A percentile compares a stretch with the other conserved stretches of the same genome.
Conservation (phyloP, 2,888 invertebrate genomes). For the Cremastobaeus sp. region DNA sequence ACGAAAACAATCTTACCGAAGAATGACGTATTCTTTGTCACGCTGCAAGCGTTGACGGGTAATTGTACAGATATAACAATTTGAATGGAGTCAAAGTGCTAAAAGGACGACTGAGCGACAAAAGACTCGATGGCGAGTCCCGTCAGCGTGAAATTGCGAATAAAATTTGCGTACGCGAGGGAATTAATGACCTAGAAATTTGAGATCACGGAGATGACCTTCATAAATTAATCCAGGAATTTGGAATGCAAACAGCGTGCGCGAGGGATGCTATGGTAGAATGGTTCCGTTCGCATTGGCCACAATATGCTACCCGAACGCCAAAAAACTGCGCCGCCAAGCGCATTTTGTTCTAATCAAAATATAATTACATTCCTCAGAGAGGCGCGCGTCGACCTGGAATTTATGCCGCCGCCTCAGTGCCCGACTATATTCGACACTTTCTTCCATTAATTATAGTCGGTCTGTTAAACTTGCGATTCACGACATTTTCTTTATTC, state of each 20-base stretch:
- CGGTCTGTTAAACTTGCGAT: no score
- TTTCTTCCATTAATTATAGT: slow-evolving; percentile 26
- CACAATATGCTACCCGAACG: slow-evolving; percentile 39
- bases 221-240: slow-evolving; percentile 58
- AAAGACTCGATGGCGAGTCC: slow-evolving; percentile 46
- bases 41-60: slow-evolving; percentile 2
- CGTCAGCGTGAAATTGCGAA: slow-evolving; percentile 58
- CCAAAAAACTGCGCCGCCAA: slow-evolving; percentile 34
- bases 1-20: no score
- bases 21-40: slow-evolving; percentile 1
- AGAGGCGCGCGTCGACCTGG: slow-evolving; percentile 22
- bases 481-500: no score
- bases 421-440: slow-evolving; percentile 36
- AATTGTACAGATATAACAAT: neutral
- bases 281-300: slow-evolving; percentile 45
- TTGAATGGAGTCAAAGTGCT: slow-evolving; percentile 5
- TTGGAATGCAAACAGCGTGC: slow-evolving; percentile 56
- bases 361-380: slow-evolving; percentile 50
- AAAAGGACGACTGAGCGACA: slow-evolving; percentile 33
- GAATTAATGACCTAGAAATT: slow-evolving; percentile 59
- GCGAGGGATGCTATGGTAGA: slow-evolving; percentile 45
- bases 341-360: slow-evolving; percentile 53
- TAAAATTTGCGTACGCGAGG: slow-evolving; percentile 58
- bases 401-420: slow-evolving; percentile 39
- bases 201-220: slow-evolving; percentile 54